Base-by-base conservation (phyloP, 2,888 invertebrate species). In the Heliconius ethilla region DNA sequence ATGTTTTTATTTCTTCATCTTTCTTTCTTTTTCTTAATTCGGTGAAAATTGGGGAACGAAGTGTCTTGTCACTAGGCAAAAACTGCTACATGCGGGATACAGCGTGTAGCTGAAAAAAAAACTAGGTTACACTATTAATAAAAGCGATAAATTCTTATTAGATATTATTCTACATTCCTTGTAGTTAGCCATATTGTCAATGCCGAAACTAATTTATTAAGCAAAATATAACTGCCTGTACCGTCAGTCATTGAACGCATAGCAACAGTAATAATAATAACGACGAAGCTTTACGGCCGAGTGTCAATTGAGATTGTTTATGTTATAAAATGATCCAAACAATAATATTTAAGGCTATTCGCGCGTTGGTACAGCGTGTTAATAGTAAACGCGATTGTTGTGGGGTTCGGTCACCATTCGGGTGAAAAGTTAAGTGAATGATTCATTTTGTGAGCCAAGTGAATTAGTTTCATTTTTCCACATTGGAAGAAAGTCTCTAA, bases 221-320 rank as follows among this genome's bases (percentile, higher is more conserved):
- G 11, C 22, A 55, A 55, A 29, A 15, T 72, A 59, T 33, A 59
- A 55, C 18, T 55, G 27, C 29, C 18, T 55, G 55, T 55, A n/a
- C 33, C n/a, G 13, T 72, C 33, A 5, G 62, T 63, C 55, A 72
- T 55, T 59, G 72, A 37, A 10, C 59, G 33, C 59, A 15, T 72
- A 59, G 59, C 59, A 72, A 72, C 55, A 55, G n/a, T 33, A 70
- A 22, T 18, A 10, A 10, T 33, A 70, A 22, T 18, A 10, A 10
- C 22, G 29, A 6, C 29, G 5, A 70, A 29, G 27, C 18, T 55
- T 55, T 55, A 33, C 25, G 33, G 25, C n/a, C 13, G 25, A 55
- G 13, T 59, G 33, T 25, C 65, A 75, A 75, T 75, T 79, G 78
- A 45, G 37, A 13, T 67, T 67, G n/a, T 67, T 67, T 37, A 33